Evolutionary conservation across 1,140 invertebrate species (phyloP).

Genomic region (Habropoda laboriosa): DNA sequence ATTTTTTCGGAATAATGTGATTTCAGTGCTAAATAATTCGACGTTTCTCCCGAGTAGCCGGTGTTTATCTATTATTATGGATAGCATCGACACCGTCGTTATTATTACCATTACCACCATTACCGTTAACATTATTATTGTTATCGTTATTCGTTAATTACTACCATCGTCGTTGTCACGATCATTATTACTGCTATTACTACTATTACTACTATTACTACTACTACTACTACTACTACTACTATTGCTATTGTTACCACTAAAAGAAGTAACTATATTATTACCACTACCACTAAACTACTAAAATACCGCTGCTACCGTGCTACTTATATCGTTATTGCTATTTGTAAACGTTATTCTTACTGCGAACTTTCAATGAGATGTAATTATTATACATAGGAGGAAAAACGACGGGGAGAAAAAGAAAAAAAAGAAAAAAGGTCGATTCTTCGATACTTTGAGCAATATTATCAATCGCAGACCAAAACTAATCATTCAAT

Average conservation of each 20-base stretch:
- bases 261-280: constrained; percentile 13
- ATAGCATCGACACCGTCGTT: constrained; percentile 12
- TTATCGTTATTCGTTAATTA: constrained; percentile 13
- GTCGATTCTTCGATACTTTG: background rate
- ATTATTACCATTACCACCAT: background rate
- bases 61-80: constrained; percentile 52
- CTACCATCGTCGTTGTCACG: background rate
- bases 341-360: constrained; percentile 33
- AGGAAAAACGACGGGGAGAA: too few species aligned
- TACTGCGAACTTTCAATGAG: background rate
- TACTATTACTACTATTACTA: constrained; percentile 15
- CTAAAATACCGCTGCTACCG: constrained; percentile 39
- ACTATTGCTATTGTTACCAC: constrained; percentile 7
- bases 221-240: constrained; percentile 20
- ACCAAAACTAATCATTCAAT: constrained; percentile 41
- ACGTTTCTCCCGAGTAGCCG: constrained; percentile 34
- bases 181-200: constrained; percentile 1
- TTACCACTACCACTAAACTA: constrained; percentile 31
- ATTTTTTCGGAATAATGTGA: background rate
- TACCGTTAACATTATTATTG: constrained; percentile 9
- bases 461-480: constrained; percentile 59
- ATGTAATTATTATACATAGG: background rate
- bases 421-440: too few species aligned
- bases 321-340: constrained; percentile 26
- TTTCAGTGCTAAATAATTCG: constrained; percentile 1